Evolutionary conservation across 2,888 invertebrate genomes (phyloP), one percentile per base, ranked within the genome.

Genomic region (Trachelus iudaicus): DNA sequence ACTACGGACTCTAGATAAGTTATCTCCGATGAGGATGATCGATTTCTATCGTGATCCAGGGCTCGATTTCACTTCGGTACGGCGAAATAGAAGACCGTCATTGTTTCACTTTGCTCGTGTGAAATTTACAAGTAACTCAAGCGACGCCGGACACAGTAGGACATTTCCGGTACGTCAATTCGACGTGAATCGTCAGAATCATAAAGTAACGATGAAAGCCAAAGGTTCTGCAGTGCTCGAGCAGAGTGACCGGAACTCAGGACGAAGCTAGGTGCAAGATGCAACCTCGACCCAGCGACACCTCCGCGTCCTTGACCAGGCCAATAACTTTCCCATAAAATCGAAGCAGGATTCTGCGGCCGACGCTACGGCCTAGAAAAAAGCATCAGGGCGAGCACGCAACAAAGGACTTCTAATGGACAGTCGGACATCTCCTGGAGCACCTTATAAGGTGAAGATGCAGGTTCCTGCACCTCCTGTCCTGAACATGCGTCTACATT

Each of bases 381-480:
- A 81, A 75, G n/a, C n/a, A 86, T 82, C 81, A 84, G 80, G 80
- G 34, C 34, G 31, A 69, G 73, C 69, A 15, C 15, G 40, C 71
- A 85, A 89, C 89, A 89, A 89, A 89, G 88, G 86, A 83, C 84
- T 87, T 89, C 87, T 89, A 89, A 89, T 89, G 75, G 76, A 69
- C 75, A 69, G 73, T 75, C 56, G 76, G 75, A 75, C 75, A 73
- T 69, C 77, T 37, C 78, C 56, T 40, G 73, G 78, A 79, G 23
- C 76, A 73, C 75, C 76, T 75, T 75, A 78, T 73, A 79, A 77
- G 79, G 79, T 69, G 79, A 76, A 75, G 77, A 23, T 68, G 75
- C 78, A 75, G 69, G 34, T n/a, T 30, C 69, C 69, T 23, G 23
- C 23, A 71, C 71, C 71, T 33, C 33, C 12, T 71, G 71, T 71